A percentile compares a stretch with the other conserved stretches of the same genome.
Evolutionary conservation across 2,888 invertebrate genomes (phyloP).

Genomic region (Glaucopsyche alexis): DNA sequence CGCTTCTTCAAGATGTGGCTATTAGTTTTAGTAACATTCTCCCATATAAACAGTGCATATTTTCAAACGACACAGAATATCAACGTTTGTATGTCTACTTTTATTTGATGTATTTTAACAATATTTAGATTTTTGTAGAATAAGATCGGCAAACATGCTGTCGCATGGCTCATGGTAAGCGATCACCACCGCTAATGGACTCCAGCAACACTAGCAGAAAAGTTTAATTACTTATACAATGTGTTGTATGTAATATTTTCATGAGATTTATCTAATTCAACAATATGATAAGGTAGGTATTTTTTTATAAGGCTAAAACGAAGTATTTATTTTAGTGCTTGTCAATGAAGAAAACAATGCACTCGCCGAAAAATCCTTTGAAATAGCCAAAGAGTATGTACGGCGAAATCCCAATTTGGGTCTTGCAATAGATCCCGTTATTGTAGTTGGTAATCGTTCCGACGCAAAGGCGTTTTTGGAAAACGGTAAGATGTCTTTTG

Average conservation of each 20-base stretch:
- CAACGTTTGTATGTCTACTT: slow-evolving; percentile 83
- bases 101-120: background rate
- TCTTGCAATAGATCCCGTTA: slow-evolving; percentile 81
- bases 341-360: slow-evolving; percentile 88
- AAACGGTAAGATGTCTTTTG: slow-evolving; percentile 76
- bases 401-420: slow-evolving; percentile 85
- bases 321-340: slow-evolving; percentile 75
- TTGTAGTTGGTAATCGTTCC: slow-evolving; percentile 84
- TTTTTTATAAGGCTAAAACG: no score
- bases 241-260: no score
- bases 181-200: background rate
- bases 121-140: background rate
- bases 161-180: background rate
- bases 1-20: slow-evolving; percentile 37
- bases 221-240: no score
- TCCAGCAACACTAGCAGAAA: no score
- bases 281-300: no score
- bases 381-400: slow-evolving; percentile 85
- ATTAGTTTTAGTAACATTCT: slow-evolving; percentile 45
- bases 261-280: no score
- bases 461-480: slow-evolving; percentile 86
- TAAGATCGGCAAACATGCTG: background rate
- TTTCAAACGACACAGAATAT: slow-evolving; percentile 86
- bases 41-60: slow-evolving; percentile 45
- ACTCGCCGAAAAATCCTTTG: slow-evolving; percentile 84